Base-by-base conservation (phyloP, 2,888 invertebrate genomes). In the Hyles lineata region DNA sequence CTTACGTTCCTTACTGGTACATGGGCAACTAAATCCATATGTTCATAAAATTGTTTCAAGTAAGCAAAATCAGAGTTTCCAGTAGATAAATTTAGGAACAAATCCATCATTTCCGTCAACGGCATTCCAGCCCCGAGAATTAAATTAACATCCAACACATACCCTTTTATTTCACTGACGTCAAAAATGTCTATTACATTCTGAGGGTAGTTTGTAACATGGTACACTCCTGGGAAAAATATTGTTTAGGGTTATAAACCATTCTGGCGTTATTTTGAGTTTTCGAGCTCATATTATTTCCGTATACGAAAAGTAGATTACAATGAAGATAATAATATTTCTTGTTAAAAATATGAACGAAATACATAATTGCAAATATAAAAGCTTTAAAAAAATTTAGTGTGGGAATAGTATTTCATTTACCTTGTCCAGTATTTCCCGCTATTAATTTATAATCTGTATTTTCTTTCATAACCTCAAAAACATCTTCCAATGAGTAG, bases 361-460 rank as follows among this genome's bases (percentile, higher is more conserved):
- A 43, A 43, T 43, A 35, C 35, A 35, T 11, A 2, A 43, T 43
- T 43, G 15, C 1, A 43, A 15, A 11, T 15, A 0, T 43, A 15
- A 2, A 15, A 43, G 3, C 0, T n/a, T 43, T n/a, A n/a, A 19
- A 55, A 52, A 19, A 17, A 4, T 15, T 1, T 0, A 19, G 17
- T n/a, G 6, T 6, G 6, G 8, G 11, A 4, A 50, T 6, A 55
- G 2, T 1, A 19, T 25, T 11, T n/a, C 59, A 74, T 63, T 82
- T 89, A 97, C 97, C 97, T 90, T 96, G 96, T 32, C 96, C 97
- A 3, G 97, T 97, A 82, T 97, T 97, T n/a, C 97, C 97, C 74
- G 96, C 96, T n/a, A 97, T 93, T 21, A 97, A 84, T 80, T 96
- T 93, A 77, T 96, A 94, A 29, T 95, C 55, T n/a, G 6, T 89